Evolutionary conservation across 2,113 vertebrate genomes (phyloP).

Genomic region (Barbus barbus): DNA sequence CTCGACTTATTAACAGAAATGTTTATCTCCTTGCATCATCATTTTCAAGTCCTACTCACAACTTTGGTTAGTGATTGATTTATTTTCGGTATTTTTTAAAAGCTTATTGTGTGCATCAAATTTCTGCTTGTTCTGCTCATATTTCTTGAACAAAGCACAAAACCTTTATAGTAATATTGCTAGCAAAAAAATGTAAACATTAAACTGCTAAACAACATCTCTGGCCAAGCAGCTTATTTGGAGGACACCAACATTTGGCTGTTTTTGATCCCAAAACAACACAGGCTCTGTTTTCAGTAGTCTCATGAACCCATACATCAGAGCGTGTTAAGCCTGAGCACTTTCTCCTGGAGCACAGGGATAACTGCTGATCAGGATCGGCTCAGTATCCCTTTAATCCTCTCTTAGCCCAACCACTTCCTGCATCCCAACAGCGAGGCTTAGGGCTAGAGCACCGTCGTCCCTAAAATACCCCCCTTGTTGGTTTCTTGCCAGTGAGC

Average conservation of each 20-base stretch:
- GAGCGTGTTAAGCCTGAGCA: conserved; percentile 9
- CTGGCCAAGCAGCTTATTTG: not conserved
- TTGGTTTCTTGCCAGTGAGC: conserved; percentile 10
- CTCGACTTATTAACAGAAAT: too few relatives aligned
- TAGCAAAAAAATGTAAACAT: too few relatives aligned
- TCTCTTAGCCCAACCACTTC: conserved; percentile 3
- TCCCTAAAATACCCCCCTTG: conserved; percentile 4
- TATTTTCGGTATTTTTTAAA: too few relatives aligned
- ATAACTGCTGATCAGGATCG: conserved; percentile 38
- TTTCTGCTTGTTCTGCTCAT: too few relatives aligned
- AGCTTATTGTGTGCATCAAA: too few relatives aligned
- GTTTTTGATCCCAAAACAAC: conserved; percentile 40
- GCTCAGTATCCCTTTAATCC: conserved; percentile 49
- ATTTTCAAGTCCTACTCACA: too few relatives aligned
- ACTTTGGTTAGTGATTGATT: too few relatives aligned
- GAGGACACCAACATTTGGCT: not conserved
- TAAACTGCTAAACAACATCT: not conserved
- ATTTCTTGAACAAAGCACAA: too few relatives aligned
- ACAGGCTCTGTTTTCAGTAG: conserved; percentile 27
- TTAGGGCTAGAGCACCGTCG: not conserved
- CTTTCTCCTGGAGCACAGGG: conserved; percentile 16
- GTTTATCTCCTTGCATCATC: too few relatives aligned
- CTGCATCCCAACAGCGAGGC: conserved; percentile 3
- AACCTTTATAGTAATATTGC: too few relatives aligned
- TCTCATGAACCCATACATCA: conserved; percentile 18